Conservation (phyloP, 2,113 vertebrate species). For the Sprattus sprattus region DNA sequence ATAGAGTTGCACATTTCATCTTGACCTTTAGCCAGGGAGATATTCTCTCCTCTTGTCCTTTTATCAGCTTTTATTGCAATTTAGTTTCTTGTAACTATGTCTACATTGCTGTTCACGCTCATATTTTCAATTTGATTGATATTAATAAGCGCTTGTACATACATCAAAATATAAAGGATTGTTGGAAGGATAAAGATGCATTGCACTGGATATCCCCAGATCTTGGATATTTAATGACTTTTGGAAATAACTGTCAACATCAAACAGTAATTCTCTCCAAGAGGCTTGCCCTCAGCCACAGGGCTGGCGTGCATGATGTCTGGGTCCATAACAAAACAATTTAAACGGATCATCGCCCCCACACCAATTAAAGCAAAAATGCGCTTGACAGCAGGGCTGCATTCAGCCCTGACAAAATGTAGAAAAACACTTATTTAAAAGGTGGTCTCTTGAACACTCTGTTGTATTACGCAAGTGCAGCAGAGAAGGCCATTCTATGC, state of each 20-base stretch:
- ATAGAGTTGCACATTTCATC: not conserved
- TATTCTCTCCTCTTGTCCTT: not conserved
- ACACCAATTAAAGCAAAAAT: too few species aligned
- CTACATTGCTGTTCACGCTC: not conserved
- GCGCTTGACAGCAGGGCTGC: too few species aligned
- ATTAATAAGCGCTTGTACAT: not conserved
- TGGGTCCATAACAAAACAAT: too few species aligned
- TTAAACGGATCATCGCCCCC: too few species aligned
- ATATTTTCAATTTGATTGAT: not conserved
- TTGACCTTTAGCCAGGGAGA: not conserved
- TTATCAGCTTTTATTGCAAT: not conserved
- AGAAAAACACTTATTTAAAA: too few species aligned
- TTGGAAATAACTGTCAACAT: constrained; percentile 27
- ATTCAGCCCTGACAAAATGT: too few species aligned
- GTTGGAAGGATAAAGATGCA: not conserved
- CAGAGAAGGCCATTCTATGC: too few species aligned
- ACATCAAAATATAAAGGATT: not conserved
- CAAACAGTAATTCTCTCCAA: constrained; percentile 41
- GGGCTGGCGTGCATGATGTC: too few species aligned
- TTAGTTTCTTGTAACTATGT: not conserved
- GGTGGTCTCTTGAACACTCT: too few species aligned
- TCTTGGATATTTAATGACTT: not conserved
- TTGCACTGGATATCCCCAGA: not conserved
- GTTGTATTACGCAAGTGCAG: too few species aligned
- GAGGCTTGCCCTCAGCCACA: constrained; percentile 58